Evolutionary conservation across 2,113 vertebrate genomes (phyloP), one percentile per base, ranked within the genome.

Genomic region (Chionis minor): DNA sequence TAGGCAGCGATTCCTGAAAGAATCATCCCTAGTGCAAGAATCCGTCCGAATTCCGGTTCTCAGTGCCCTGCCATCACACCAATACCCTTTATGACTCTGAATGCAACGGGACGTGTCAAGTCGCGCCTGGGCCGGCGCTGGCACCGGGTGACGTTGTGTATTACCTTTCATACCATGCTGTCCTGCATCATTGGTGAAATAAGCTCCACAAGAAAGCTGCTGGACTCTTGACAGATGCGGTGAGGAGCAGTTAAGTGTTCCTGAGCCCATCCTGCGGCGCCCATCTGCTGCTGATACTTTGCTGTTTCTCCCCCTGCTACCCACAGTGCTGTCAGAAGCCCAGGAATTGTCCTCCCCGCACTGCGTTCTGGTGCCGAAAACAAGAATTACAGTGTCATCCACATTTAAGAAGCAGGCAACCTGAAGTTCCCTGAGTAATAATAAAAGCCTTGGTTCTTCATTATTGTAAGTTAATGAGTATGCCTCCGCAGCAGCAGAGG

Each of bases 1-100:
- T 11, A 30, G 17, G 33, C 32, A 66, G n/a, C 7, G 20, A 22
- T 35, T 51, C 26, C 27, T 61, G 54, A 52, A 71, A 55, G 30
- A 85, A 49, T 14, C 7, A 30, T 54, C 28, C 14, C 54, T 47
- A 15, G 15, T 49, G 17, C 1, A 42, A 55, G 15, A n/a, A 47
- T 32, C 80, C 0, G 0, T 75, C 42, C 26, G 22, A 32, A 52
- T 77, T 35, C 42, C 55, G 24, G 6, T 82, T 59, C 59, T 67
- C 11, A 5, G 0, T 40, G 30, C 38, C 5, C 59, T 74, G 30
- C 33, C 22, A 5, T 62, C 59, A 10, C 23, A 30, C 14, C 24
- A 23, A 2, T n/a, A 19, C 17, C 12, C 1, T 0, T 10, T 74
- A 15, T 22, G 33, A 42, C 19, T 65, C n/a, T 33, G 33, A 54